Conservation (phyloP, 2,113 vertebrate genomes). For the Myrmecophaga tridactyla region DNA sequence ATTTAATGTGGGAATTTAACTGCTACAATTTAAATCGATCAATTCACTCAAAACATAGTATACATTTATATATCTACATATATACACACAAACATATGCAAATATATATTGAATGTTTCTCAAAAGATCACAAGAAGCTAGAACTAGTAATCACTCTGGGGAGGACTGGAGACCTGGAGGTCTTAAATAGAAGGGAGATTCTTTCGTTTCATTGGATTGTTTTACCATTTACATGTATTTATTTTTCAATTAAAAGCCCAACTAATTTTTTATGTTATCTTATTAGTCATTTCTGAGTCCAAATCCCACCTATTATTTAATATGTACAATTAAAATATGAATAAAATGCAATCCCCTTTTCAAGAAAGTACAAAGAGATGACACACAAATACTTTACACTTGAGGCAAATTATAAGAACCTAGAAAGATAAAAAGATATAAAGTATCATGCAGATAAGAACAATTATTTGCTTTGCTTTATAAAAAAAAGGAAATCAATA, state of each 20-base stretch:
- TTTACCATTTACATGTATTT: neutral
- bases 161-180: neutral
- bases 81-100: rapidly evolving
- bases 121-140: neutral
- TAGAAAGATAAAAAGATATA: neutral
- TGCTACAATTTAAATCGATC: neutral
- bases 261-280: neutral
- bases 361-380: neutral
- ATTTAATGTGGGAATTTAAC: neutral
- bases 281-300: neutral
- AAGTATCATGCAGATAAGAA: neutral
- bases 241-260: neutral
- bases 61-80: neutral
- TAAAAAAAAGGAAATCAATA: neutral
- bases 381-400: neutral
- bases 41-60: neutral
- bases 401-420: neutral
- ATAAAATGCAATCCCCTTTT: neutral
- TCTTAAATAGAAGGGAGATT: neutral
- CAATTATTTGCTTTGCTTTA: neutral
- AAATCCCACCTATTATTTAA: neutral
- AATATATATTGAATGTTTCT: neutral
- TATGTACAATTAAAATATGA: neutral
- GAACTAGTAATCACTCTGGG: neutral
- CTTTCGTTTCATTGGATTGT: neutral